Percentiles rank a stretch among this genome's conserved stretches.
Conservation (phyloP, 35 echinoderm and acorn worm species). For the Ophioderma brevispina region DNA sequence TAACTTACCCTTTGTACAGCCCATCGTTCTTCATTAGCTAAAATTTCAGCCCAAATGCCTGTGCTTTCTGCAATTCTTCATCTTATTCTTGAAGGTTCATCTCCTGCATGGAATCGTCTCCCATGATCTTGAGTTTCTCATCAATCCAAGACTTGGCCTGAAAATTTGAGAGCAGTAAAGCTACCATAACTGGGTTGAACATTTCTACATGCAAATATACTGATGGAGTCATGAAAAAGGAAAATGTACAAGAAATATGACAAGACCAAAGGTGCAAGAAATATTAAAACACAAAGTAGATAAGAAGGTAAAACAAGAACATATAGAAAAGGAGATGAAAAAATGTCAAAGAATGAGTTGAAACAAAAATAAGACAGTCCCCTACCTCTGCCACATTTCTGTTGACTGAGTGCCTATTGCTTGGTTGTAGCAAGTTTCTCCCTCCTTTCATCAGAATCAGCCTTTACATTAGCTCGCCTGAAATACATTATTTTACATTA, state of each 20-base stretch:
- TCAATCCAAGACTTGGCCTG: constrained; percentile 79
- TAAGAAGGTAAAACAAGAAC: too few relatives aligned
- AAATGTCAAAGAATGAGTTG: too few relatives aligned
- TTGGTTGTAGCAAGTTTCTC: constrained; percentile 76
- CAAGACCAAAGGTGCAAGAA: too few relatives aligned
- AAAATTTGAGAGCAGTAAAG: too few relatives aligned
- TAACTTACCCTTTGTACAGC: constrained; percentile 73
- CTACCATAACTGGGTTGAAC: too few relatives aligned
- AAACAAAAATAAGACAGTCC: background rate
- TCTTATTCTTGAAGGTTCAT: constrained; percentile 83
- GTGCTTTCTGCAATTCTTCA: constrained; percentile 89
- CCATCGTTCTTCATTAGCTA: constrained; percentile 76
- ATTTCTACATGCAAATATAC: too few relatives aligned
- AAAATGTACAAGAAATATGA: too few relatives aligned
- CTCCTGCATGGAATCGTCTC: constrained; percentile 65
- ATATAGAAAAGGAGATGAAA: too few relatives aligned
- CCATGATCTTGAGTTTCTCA: constrained; percentile 82
- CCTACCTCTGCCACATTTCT: constrained; percentile 73
- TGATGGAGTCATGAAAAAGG: too few relatives aligned
- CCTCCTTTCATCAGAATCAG: constrained; percentile 68
- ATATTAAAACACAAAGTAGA: too few relatives aligned
- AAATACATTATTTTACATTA: too few relatives aligned
- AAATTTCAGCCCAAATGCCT: constrained; percentile 95
- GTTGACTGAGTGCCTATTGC: constrained; percentile 84
- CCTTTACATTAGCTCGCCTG: constrained; percentile 71